These are phyloP conservation scores for Nemapogon koenigi DNA, from an alignment of 2,888 invertebrate genomes.

Conservation along the genomic window DNA sequence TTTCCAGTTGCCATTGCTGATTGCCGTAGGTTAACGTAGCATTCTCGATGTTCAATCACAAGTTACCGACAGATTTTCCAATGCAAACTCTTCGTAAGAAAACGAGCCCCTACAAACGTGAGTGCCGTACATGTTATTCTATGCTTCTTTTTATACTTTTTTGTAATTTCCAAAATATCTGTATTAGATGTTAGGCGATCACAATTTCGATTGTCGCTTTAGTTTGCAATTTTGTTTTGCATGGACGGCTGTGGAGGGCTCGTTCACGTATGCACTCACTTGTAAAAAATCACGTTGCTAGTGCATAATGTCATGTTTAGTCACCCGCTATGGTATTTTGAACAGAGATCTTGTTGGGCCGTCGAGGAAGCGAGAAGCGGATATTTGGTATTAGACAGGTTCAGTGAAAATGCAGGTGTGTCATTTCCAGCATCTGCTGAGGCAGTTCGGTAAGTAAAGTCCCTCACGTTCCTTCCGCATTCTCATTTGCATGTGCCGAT, in stretches of 20 bases:
- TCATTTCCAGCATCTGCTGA: constrained; percentile 64
- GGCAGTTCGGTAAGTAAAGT: constrained; percentile 59
- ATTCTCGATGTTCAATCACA: constrained; percentile 61
- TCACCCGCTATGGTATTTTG: no score
- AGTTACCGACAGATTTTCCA: constrained; percentile 64
- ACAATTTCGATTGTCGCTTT: background rate
- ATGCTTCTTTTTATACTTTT: constrained; percentile 5
- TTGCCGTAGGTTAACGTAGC: constrained; percentile 26
- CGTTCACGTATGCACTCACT: no score
- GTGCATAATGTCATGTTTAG: no score
- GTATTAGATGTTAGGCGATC: background rate
- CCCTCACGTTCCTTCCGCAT: background rate
- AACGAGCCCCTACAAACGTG: constrained; percentile 93
- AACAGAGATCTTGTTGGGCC: background rate
- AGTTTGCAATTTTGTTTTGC: constrained; percentile 6
- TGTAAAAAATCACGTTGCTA: no score
- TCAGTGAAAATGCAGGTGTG: constrained; percentile 59
- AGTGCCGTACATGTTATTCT: constrained; percentile 48
- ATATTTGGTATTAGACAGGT: no score
- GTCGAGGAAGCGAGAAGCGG: no score
- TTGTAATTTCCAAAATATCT: background rate
- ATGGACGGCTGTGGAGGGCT: constrained; percentile 5
- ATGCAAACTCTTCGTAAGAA: constrained; percentile 94
- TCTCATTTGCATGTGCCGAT: no score
- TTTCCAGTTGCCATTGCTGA: constrained; percentile 36